Conservation (phyloP, 2,888 invertebrate genomes). For the Coelogynopora nodosa region DNA sequence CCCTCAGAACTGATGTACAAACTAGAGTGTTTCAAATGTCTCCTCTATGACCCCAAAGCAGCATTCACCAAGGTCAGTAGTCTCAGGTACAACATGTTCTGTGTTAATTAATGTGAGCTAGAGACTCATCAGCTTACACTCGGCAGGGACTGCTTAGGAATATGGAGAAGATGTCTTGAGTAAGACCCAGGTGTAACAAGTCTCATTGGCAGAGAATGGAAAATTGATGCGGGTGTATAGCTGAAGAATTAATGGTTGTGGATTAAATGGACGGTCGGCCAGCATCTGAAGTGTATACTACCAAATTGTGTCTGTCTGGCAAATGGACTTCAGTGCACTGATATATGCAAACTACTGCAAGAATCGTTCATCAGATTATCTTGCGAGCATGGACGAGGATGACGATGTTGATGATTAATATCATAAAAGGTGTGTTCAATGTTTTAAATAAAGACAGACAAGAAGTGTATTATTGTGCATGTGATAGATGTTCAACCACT, state of each 20-base stretch:
- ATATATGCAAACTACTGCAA: neutral
- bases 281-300: conserved; percentile 1
- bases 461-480: neutral
- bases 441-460: conserved; percentile 21
- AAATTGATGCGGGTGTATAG: conserved; percentile 19
- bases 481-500: too few relatives aligned
- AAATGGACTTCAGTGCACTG: conserved; percentile 42
- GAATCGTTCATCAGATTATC: conserved; percentile 13
- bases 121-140: too few relatives aligned
- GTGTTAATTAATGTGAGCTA: too few relatives aligned
- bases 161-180: conserved; percentile 22
- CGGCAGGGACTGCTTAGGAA: too few relatives aligned
- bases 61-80: too few relatives aligned
- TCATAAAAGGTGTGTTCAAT: conserved; percentile 23
- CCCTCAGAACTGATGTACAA: conserved; percentile 41
- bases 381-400: conserved; percentile 18
- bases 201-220: conserved; percentile 15
- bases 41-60: conserved; percentile 43
- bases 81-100: too few relatives aligned
- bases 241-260: neutral
- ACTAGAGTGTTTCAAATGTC: conserved; percentile 46
- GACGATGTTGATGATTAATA: conserved; percentile 11
- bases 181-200: conserved; percentile 4
- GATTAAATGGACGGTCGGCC: conserved; percentile 14
- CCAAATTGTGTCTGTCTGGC: conserved; percentile 13